Conservation (phyloP, 2,888 invertebrate genomes). For the Tupiocoris notatus region DNA sequence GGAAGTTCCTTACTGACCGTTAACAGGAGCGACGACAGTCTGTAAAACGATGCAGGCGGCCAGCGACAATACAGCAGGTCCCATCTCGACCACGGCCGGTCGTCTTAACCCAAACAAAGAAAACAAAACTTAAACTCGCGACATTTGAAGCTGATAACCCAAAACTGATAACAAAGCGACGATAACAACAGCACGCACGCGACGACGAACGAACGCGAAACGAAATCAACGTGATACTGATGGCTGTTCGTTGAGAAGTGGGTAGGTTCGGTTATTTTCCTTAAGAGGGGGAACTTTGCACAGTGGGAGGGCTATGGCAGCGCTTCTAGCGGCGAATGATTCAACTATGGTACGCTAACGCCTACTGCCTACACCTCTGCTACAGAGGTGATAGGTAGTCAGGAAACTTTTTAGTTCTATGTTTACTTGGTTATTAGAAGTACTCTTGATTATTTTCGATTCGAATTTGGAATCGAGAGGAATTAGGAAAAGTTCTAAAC, state of each 20-base stretch:
- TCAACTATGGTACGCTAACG: too few species aligned
- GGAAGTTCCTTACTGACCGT: conserved; percentile 5
- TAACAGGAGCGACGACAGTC: background rate
- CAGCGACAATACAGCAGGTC: conserved; percentile 4
- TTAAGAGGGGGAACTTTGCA: background rate
- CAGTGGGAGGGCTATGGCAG: background rate
- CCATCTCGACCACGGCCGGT: conserved; percentile 12
- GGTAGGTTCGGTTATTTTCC: background rate
- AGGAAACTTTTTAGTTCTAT: too few species aligned
- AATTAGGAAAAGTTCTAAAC: too few species aligned
- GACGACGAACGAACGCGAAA: background rate
- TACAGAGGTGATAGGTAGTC: too few species aligned
- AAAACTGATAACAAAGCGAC: conserved; percentile 14
- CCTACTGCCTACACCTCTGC: too few species aligned
- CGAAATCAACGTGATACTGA: conserved; percentile 33
- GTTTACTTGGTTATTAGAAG: too few species aligned
- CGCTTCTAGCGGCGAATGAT: conserved; percentile 10
- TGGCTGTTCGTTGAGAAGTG: conserved; percentile 16
- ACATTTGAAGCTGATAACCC: conserved; percentile 23
- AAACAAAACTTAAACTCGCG: conserved; percentile 39
- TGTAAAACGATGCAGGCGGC: conserved; percentile 1
- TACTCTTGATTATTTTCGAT: too few species aligned
- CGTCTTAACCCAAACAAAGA: background rate
- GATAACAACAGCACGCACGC: conserved; percentile 11
- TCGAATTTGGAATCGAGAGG: too few species aligned